These are phyloP conservation scores for Drosophila cardini DNA, from an alignment of 1,140 invertebrate genomes.

Conservation along the genomic window DNA sequence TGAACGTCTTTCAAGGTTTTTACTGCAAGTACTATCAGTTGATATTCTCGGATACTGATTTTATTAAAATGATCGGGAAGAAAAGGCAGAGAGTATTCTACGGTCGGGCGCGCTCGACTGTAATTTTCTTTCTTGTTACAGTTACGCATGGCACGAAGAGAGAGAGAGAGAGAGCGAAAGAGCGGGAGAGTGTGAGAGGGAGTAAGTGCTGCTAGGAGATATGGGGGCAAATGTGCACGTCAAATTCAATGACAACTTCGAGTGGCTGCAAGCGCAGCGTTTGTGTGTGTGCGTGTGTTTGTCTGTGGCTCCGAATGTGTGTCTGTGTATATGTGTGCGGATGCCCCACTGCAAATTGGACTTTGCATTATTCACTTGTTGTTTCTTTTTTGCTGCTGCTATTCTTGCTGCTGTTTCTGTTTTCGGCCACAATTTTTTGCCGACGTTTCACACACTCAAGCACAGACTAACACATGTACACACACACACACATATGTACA, in stretches of 20 bases:
- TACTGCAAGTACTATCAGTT: no score
- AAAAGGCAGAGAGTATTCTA: no score
- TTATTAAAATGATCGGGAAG: no score
- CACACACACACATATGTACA: not conserved
- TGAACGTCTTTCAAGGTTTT: no score
- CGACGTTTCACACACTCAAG: constrained; percentile 16
- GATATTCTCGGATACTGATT: no score
- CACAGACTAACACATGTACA: not conserved
- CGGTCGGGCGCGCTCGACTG: no score
- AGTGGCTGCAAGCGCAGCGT: constrained; percentile 32
- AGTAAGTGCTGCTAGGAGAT: not conserved
- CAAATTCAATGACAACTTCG: constrained; percentile 45
- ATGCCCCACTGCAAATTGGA: constrained; percentile 29
- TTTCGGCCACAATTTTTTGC: constrained; percentile 38
- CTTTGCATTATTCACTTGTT: constrained; percentile 30
- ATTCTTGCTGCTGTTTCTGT: constrained; percentile 13
- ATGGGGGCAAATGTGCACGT: not conserved
- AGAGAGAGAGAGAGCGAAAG: not conserved
- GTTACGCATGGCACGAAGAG: not conserved
- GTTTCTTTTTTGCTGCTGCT: constrained; percentile 3
- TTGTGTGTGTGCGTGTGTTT: not conserved
- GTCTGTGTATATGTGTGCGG: not conserved
- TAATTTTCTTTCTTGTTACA: no score
- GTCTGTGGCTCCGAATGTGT: not conserved
- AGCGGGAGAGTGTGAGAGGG: not conserved